Base-by-base conservation (phyloP, 1,140 invertebrate genomes). In the Homarus americanus region DNA sequence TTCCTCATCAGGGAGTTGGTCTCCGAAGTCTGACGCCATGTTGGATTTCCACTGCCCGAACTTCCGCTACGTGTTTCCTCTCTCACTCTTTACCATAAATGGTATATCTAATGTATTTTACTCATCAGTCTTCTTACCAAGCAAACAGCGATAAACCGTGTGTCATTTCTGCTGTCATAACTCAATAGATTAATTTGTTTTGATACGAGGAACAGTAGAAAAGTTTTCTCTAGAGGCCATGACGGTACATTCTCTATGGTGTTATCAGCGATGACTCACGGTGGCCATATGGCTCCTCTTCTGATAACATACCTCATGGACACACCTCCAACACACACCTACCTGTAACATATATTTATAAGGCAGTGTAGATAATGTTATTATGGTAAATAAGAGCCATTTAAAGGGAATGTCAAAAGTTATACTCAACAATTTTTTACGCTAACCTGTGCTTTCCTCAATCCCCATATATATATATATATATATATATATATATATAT, bases 1-100 rank as follows among this genome's bases (percentile, higher is more conserved):
- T 76, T 92, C 92, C 80, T 92, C 92, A 87, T 92, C 92, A 9
- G 92, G 89, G 69, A 92, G 89, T 87, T 92, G 92, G 73, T 92
- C 92, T 69, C 72, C 86, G 69, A 91, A 91, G 72, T 92, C 92
- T 44, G 88, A 82, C 80, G 92, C 92, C 92, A 92, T 92, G 84
- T 91, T 92, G 85, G 78, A 88, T 80, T 82, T 78, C 58, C 82
- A 79, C 86, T 88, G 36, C 66, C 69, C 20, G 82, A 7, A 82
- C 79, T 82, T 82, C 79, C 83, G 69, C 83, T 49, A 44, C 20
- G 66, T 72, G 72, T 40, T 75, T 41, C 58, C 83, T 85, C 83
- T 84, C 24, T 12, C 82, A 49, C 66, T 20, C 36, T 72, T 38
- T 73, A 15, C n/a, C 82, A 1, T 69, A 69, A 24, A 69, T 32